Evolutionary conservation across 35 echinoderm and acorn worm species (phyloP).

Genomic region (Strongylocentrotus purpuratus): DNA sequence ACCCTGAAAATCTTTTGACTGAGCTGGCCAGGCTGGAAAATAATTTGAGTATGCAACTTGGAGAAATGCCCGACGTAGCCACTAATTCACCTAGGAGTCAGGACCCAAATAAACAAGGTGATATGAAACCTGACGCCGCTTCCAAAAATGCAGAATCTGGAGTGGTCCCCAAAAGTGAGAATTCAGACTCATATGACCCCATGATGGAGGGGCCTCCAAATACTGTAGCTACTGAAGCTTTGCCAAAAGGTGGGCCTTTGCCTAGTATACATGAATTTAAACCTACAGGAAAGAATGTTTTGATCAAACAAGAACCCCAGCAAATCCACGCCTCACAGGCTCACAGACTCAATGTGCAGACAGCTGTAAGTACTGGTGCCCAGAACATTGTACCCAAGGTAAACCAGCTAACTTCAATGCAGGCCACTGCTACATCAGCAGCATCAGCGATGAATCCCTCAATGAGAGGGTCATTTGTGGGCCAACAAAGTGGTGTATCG

Average conservation of each 20-base stretch:
- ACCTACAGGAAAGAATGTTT: background rate
- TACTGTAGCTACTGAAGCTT: slow-evolving; percentile 68
- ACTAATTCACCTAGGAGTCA: slow-evolving; percentile 15
- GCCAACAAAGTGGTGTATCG: slow-evolving; percentile 34
- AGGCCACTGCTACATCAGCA: background rate
- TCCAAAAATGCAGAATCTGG: background rate
- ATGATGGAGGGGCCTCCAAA: slow-evolving; percentile 70
- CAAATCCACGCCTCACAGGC: slow-evolving; percentile 27
- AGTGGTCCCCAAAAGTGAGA: slow-evolving; percentile 36
- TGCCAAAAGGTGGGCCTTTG: slow-evolving; percentile 58
- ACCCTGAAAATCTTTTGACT: background rate
- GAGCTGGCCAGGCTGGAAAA: slow-evolving; percentile 14
- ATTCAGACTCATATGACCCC: slow-evolving; percentile 58
- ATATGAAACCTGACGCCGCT: background rate
- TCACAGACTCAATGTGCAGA: background rate
- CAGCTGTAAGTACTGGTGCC: slow-evolving; percentile 16
- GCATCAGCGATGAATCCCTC: slow-evolving; percentile 31
- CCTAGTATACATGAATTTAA: slow-evolving; percentile 65
- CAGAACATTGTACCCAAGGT: slow-evolving; percentile 11
- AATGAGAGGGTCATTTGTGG: background rate
- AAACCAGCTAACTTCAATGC: slow-evolving; percentile 18
- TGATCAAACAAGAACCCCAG: slow-evolving; percentile 60
- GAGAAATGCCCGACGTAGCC: slow-evolving; percentile 34
- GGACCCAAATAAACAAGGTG: slow-evolving; percentile 28
- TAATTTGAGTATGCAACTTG: background rate